Conservation (phyloP, 2,888 invertebrate species). For the Seira sanloemensis region DNA sequence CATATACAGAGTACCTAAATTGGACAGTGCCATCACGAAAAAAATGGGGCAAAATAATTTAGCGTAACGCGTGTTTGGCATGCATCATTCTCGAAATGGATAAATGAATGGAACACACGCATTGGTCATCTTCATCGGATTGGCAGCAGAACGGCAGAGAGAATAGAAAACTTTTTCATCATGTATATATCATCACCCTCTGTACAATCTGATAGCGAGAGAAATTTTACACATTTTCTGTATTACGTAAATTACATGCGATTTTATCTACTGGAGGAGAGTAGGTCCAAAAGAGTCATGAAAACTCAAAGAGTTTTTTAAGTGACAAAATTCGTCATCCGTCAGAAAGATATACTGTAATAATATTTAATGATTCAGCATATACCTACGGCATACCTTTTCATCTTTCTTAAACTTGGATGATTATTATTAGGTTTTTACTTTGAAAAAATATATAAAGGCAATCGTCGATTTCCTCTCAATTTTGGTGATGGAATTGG, state of each 20-base stretch:
- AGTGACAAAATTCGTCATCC: no score
- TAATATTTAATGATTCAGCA: no score
- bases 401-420: no score
- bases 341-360: no score
- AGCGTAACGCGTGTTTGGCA: conserved; percentile 25
- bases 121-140: conserved; percentile 13
- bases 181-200: no score
- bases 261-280: conserved; percentile 10
- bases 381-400: no score
- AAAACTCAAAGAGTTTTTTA: no score
- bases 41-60: conserved; percentile 34
- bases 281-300: background rate
- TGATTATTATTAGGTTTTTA: no score
- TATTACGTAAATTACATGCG: conserved; percentile 30
- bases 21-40: conserved; percentile 20
- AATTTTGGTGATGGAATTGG: no score
- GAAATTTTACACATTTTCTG: background rate
- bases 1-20: background rate
- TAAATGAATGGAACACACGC: background rate
- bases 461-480: no score
- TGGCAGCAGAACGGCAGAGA: background rate
- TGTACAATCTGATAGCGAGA: background rate
- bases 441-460: no score
- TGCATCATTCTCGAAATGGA: background rate
- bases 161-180: background rate